A percentile compares a stretch with the other conserved stretches of the same genome.
Conservation (phyloP, 2,113 vertebrate genomes). For the Megaceryle torquata region DNA sequence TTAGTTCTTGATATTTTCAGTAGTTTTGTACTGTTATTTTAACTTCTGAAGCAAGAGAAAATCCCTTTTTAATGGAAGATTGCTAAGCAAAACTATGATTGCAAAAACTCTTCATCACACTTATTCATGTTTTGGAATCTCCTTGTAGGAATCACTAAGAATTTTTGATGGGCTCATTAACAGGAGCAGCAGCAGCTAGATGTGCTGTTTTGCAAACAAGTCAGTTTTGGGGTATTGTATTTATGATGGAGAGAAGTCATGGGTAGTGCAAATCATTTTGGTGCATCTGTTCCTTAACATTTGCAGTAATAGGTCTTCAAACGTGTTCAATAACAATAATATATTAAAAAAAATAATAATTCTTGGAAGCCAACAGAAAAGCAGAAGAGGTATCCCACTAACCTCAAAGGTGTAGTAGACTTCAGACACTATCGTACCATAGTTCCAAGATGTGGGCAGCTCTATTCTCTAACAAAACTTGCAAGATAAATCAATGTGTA, state of each 20-base stretch:
- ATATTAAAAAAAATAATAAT: not conserved
- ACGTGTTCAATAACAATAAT: not conserved
- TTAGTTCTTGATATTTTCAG: constrained; percentile 50
- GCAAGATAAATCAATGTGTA: not conserved
- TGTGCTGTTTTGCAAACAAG: not conserved
- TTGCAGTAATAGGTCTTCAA: not conserved
- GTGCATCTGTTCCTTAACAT: not conserved
- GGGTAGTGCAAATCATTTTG: not conserved
- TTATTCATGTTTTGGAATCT: not conserved
- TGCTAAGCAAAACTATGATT: not conserved
- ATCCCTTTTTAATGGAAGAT: not conserved
- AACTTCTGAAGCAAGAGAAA: not conserved
- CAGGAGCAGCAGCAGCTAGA: not conserved
- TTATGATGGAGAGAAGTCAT: not conserved
- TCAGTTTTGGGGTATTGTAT: not conserved
- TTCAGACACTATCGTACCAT: not conserved
- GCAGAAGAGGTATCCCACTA: not conserved
- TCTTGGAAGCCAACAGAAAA: not conserved
- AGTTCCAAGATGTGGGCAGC: not conserved
- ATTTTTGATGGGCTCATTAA: not conserved
- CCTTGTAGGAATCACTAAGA: not conserved
- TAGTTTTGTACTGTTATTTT: not conserved
- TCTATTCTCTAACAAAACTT: not conserved
- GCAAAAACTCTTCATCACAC: not conserved
- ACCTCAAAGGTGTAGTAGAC: not conserved